Conservation (phyloP, 2,113 vertebrate genomes). For the Scartelaos histophorus region DNA sequence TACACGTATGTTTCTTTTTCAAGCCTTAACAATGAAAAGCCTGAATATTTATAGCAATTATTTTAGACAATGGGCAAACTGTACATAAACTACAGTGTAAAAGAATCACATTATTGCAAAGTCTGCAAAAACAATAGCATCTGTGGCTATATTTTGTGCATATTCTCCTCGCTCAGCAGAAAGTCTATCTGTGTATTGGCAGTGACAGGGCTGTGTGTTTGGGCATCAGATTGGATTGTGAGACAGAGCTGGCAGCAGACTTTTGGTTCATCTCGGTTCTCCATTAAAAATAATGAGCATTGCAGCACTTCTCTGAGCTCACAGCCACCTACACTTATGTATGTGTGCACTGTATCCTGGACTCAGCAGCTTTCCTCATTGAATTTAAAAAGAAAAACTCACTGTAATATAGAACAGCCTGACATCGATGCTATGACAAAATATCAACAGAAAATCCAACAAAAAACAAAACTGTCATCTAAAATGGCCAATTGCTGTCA, state of each 20-base stretch:
- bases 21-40: too few species aligned
- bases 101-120: slow-evolving; percentile 4
- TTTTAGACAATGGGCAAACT: background rate
- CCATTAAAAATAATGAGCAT: slow-evolving; percentile 73
- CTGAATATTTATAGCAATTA: background rate
- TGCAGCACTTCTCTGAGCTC: slow-evolving; percentile 49
- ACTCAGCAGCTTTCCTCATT: slow-evolving; percentile 45
- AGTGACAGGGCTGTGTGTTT: slow-evolving; percentile 1
- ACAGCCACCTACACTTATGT: slow-evolving; percentile 48
- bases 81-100: background rate
- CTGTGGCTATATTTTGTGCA: background rate
- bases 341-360: slow-evolving; percentile 45
- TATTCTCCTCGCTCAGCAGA: background rate
- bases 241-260: background rate
- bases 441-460: background rate
- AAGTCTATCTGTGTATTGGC: background rate
- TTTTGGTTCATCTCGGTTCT: slow-evolving; percentile 18
- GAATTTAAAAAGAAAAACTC: slow-evolving; percentile 64
- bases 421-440: slow-evolving; percentile 28
- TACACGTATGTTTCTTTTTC: too few species aligned
- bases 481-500: too few species aligned
- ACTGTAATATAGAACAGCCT: slow-evolving; percentile 36
- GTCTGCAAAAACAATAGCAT: background rate
- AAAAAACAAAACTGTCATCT: too few species aligned
- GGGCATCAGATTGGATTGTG: slow-evolving; percentile 27